Evolutionary conservation across 2,888 invertebrate species (phyloP), one percentile per base, ranked within the genome.

Genomic region (Aelia acuminata): DNA sequence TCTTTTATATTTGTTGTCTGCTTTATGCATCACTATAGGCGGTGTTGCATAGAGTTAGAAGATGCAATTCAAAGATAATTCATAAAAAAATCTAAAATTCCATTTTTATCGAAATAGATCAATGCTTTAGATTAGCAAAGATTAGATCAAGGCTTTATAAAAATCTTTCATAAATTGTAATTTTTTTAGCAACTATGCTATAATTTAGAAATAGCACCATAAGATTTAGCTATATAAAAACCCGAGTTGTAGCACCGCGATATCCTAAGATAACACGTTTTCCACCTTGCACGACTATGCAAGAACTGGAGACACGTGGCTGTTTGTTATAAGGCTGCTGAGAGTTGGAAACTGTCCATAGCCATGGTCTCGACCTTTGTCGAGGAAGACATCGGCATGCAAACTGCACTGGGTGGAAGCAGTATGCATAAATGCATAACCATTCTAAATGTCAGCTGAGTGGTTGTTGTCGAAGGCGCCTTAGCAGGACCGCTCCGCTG

Each of bases 311-410:
- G 31, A 35, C 63, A 31, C 63, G 63, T 70, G 63, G 63, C 15
- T 35, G 18, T 35, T 35, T 35, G 18, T 35, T 35, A 70, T 18
- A 35, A 70, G 31, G 31, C 31, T 0, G 18, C 22, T 0, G 1
- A n/a, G 39, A 80, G 80, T 80, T 47, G 39, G 80, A 80, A n/a
- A 80, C 43, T n/a, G 43, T 43, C 80, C 80, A 80, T 80, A 80
- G 43, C 80, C 80, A 80, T 80, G 80, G n/a, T 80, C 43, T 43
- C 43, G 80, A 80, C 80, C 80, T 80, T 80, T 80, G 80, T n/a
- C 80, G 80, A 80, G 80, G 43, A 43, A 80, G 80, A 43, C 43
- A 80, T 80, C 43, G 43, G 80, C 80, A 80, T 80, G 80, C 80
- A 43, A 80, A 43, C 80, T 43, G 80, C 80, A 80, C 39, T 47